Percentiles rank a stretch among this genome's conserved stretches.
Conservation (phyloP, 2,888 invertebrate species). For the Stenodera caucasica region DNA sequence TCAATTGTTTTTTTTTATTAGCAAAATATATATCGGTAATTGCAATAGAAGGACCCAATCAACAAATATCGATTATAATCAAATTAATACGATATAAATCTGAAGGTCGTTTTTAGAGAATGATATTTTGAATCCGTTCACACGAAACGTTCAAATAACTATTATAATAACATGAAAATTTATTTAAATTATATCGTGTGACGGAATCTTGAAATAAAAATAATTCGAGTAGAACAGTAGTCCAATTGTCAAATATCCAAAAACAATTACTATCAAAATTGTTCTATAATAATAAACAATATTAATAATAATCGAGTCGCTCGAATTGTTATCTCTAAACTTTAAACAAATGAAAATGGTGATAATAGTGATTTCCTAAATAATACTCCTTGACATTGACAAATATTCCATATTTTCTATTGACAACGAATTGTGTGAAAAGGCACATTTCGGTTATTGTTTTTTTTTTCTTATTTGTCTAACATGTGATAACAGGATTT, state of each 20-base stretch:
- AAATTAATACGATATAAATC: neutral
- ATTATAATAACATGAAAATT: too few species aligned
- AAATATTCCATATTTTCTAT: too few species aligned
- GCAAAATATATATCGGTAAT: neutral
- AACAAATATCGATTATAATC: neutral
- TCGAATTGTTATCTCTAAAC: neutral
- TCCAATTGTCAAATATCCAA: neutral
- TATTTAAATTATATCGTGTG: too few species aligned
- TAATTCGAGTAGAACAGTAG: neutral
- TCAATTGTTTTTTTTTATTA: neutral
- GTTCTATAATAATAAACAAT: neutral
- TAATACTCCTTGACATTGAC: neutral
- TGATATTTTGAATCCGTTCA: too few species aligned
- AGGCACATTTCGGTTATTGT: neutral
- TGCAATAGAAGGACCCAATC: neutral
- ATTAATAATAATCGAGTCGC: neutral
- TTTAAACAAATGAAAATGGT: neutral
- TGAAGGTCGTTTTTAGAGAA: neutral
- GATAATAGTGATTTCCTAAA: neutral
- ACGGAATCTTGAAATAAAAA: too few species aligned
- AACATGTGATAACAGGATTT: slow-evolving; percentile 21
- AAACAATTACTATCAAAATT: neutral
- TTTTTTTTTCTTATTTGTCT: neutral
- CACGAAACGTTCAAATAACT: too few species aligned
- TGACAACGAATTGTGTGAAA: too few species aligned